Evolutionary conservation across 23 tunicate species (phyloP), one percentile per base, ranked within the genome.

Genomic region (Styela clava): DNA sequence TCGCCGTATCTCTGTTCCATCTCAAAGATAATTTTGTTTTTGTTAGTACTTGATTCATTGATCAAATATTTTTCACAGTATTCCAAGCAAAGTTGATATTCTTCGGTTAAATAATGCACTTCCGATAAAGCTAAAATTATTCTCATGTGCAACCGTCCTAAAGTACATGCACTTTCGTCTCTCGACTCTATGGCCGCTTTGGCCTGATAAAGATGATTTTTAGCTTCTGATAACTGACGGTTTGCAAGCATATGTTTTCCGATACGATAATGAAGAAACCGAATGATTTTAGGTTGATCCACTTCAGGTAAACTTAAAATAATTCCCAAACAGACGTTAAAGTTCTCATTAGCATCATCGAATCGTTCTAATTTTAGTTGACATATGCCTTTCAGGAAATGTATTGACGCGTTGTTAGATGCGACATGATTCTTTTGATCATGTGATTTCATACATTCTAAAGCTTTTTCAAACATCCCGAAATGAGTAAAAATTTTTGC

Each of bases 381-480:
- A 29, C 81, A 76, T 26, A 76, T 36, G 18, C 81, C 81, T 76
- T 76, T 76, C 64, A 76, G 21, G 16, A 76, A 76, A 29, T 76
- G 31, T 24, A 33, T 27, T 21, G 27, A 21, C 12, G 65, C 65
- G 24, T 36, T 36, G 52, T 76, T 21, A 7, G 64, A 21, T 0
- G 62, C 33, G 0, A 18, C 65, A 27, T 76, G 65, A 21, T 52
- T 20, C 27, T 24, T 23, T 20, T 36, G 33, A 26, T 44, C 52
- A 23, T 22, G 31, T 9, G 0, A 1, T 51, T 76, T 44, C 24
- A 52, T 25, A 44, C 35, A 33, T 28, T 1, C 64, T 24, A 76
- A 16, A 33, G 81, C 81, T 24, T 76, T 56, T 24, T 76, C 31
- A 27, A 31, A 76, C 81, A 36, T 24, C 16, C 26, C 64, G 81